Base-by-base conservation (phyloP, 2,113 vertebrate genomes). In the Arothron firmamentum region DNA sequence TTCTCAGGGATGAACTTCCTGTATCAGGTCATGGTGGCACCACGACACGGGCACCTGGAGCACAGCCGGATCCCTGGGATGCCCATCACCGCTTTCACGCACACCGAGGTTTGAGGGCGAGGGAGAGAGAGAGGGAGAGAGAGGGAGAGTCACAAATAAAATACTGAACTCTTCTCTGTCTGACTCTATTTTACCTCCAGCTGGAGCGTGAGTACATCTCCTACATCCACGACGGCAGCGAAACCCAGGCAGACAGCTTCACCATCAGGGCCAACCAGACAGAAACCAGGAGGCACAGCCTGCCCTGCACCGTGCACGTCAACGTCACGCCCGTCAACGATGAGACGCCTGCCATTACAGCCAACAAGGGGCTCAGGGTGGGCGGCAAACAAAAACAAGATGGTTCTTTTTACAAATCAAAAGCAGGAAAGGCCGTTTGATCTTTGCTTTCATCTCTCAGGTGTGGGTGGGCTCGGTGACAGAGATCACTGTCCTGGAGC, bases 161-260 rank as follows among this genome's bases (percentile, higher is more conserved):
- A 28, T 28, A 28, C 25, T 7, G 1, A 5, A 28, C 25, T 14
- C 21, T 52, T 52, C 21, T 14, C 11, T 14, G 7, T 23, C 20
- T 23, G 1, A 20, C 49, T 51, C 14, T 51, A 9, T 21, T 51
- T 51, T 51, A 17, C 43, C 9, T 17, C 5, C 75, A 96, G 95
- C 64, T 96, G 62, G 92, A 94, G 63, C 88, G 90, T 6, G 88
- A 91, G 72, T 87, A 92, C 72, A 92, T 96, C 77, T 91, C 85
- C 45, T 97, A 93, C 34, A 76, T 94, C 65, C 94, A 95, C 12
- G 93, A 95, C 34, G 92, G 83, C 56, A 95, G 92, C 0, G 91
- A 95, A 68, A 90, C 90, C 0, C 53, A 77, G 15, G 70, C 56
- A 41, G 95, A 96, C 79, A 92, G 70, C 78, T 96, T 96, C 73